Evolutionary conservation across 2,113 vertebrate species (phyloP), one percentile per base, ranked within the genome.

Genomic region (Gambusia holbrooki): DNA sequence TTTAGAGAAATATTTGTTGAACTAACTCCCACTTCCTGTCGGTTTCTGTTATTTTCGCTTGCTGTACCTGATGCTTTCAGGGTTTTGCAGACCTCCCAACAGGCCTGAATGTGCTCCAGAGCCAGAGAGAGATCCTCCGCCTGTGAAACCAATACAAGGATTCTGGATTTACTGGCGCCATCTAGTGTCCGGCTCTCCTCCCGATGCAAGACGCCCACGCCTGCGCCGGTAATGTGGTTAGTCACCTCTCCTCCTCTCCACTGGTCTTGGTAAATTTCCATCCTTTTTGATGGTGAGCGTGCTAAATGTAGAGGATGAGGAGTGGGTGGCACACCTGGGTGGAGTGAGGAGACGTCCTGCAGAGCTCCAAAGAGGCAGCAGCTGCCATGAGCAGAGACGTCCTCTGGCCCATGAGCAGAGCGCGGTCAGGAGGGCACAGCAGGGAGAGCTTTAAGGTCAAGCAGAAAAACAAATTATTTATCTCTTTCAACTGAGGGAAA

Each of bases 371-470:
- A 91, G 96, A 94, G 70, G 95, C 83, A 51, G 96, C 95, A 77
- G 92, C 93, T 80, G 95, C 95, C 95, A 99, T 95, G 33, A 99
- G 87, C 83, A 98, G 93, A 82, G 96, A 97, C 0, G 96, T 96
- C 94, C 95, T 98, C 95, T 96, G 96, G 71, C 94, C 92, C 90
- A 96, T 89, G 35, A 98, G 87, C 85, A 97, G 81, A 12, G 90
- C 90, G 87, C 94, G 94, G 88, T 98, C 95, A 74, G 91, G 85
- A 76, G 94, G 93, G 82, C 96, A 97, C 86, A 96, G 90, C 92
- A 95, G 95, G 85, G 95, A 98, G 74, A 99, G 86, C 98, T 99
- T 80, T 15, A 19, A 65, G 71, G 71, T 68, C 62, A 69, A 2
- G 15, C 35, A 80, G 19, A 77, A 33, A 35, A 4, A 77, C 6